Conservation (phyloP, 2,888 invertebrate genomes). For the Cosmia pyralina region DNA sequence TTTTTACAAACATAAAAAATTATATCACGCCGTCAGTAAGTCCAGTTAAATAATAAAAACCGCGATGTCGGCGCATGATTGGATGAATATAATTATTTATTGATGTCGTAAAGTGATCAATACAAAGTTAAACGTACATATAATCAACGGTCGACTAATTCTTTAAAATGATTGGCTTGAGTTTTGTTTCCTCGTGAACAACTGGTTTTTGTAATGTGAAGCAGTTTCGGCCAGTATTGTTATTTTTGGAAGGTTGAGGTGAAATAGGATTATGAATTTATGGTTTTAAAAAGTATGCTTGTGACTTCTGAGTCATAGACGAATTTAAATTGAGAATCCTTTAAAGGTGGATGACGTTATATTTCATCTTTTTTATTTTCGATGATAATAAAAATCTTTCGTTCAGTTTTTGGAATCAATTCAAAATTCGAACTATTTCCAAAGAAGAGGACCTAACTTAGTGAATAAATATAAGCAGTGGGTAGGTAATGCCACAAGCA, state of each 20-base stretch:
- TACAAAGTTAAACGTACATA: conserved; percentile 68
- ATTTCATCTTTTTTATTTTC: not conserved
- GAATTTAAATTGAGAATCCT: conserved; percentile 53
- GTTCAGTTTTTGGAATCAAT: not conserved
- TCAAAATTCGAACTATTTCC: not conserved
- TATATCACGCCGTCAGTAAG: conserved; percentile 58
- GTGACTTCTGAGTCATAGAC: conserved; percentile 48
- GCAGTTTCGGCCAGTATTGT: conserved; percentile 31
- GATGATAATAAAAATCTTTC: not conserved
- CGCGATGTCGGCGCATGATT: conserved; percentile 66
- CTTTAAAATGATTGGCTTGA: conserved; percentile 64
- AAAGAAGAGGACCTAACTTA: not conserved
- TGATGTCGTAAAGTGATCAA: conserved; percentile 69
- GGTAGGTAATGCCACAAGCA: too few species aligned
- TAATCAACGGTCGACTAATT: conserved; percentile 67
- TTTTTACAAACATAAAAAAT: conserved; percentile 57
- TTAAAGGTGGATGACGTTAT: conserved; percentile 41
- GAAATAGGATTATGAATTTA: conserved; percentile 48
- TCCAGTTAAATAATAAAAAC: conserved; percentile 69
- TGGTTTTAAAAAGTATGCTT: conserved; percentile 22
- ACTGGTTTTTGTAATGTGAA: conserved; percentile 53
- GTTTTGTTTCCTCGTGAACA: conserved; percentile 51
- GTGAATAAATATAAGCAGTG: not conserved
- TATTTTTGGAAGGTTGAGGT: conserved; percentile 42
- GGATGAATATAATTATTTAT: conserved; percentile 68